phyloP scores from a whole-genome alignment of 2,797 vertebrate genomes.

The Notamacropus eugenii region DNA sequence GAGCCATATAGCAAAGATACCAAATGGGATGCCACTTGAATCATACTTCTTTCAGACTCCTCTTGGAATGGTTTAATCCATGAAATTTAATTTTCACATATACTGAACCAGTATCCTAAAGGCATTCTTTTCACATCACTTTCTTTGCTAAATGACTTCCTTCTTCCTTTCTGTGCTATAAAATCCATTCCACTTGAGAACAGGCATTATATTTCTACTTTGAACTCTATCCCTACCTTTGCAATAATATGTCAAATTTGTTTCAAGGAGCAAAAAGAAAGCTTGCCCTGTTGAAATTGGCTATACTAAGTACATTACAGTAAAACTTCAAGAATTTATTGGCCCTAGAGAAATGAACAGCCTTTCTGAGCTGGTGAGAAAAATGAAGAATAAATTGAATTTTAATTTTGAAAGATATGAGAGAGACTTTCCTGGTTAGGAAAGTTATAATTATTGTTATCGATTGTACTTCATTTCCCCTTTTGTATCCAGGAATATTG shows the following conservation, averaged over 20 bases:
- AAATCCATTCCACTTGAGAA: neutral
- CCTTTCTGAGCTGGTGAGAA: neutral
- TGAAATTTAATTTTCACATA: neutral
- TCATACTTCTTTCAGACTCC: neutral
- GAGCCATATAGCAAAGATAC: neutral
- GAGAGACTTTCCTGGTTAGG: neutral
- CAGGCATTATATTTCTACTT: neutral
- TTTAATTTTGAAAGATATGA: neutral
- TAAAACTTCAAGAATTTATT: slow-evolving; percentile 1
- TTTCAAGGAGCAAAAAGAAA: neutral
- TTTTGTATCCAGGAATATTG: neutral
- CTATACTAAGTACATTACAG: neutral
- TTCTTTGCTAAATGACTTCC: neutral
- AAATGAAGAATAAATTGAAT: neutral
- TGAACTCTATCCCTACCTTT: neutral
- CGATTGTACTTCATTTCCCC: neutral
- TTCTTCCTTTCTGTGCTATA: neutral
- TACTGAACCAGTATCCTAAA: neutral
- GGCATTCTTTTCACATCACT: neutral
- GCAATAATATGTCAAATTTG: neutral
- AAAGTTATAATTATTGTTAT: slow-evolving; percentile 11
- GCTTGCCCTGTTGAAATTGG: neutral
- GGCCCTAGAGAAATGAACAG: neutral
- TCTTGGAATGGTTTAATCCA: neutral
- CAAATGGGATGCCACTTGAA: neutral